Conservation (phyloP, 2,888 invertebrate species). For the Noctua janthina region DNA sequence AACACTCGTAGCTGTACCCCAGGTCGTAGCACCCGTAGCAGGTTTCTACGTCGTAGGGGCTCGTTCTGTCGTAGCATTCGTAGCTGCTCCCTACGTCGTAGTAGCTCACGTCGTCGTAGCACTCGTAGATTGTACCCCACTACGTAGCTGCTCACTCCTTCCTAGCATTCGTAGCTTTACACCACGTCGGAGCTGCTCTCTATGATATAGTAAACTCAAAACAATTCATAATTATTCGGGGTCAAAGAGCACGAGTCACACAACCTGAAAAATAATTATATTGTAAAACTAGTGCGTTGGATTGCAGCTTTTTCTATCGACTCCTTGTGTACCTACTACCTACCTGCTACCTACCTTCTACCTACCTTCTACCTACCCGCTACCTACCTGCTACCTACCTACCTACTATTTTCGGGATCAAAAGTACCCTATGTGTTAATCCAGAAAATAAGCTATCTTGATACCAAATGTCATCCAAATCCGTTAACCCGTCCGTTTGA, state of each 20-base stretch:
- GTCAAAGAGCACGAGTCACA: not conserved
- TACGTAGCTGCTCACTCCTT: not conserved
- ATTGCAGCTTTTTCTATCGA: too few relatives aligned
- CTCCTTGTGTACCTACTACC: too few relatives aligned
- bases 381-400: too few relatives aligned
- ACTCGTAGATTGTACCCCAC: not conserved
- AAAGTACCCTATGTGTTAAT: too few relatives aligned
- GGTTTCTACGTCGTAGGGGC: too few relatives aligned
- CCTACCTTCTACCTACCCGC: too few relatives aligned
- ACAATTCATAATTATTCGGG: not conserved
- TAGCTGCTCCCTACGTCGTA: not conserved
- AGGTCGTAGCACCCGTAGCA: not conserved
- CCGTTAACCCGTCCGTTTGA: too few relatives aligned
- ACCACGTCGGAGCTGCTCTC: not conserved
- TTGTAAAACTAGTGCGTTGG: not conserved
- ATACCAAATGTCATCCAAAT: too few relatives aligned
- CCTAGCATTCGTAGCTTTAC: not conserved
- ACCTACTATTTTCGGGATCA: too few relatives aligned
- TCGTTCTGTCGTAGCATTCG: not conserved
- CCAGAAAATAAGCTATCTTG: too few relatives aligned
- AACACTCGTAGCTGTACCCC: not conserved
- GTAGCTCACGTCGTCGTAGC: not conserved
- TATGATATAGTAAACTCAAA: not conserved
- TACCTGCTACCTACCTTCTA: too few relatives aligned
- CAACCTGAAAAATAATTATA: not conserved